These are phyloP conservation scores for Tetranychus truncatus DNA, from an alignment of 2,888 invertebrate species.

Conservation along the genomic window DNA sequence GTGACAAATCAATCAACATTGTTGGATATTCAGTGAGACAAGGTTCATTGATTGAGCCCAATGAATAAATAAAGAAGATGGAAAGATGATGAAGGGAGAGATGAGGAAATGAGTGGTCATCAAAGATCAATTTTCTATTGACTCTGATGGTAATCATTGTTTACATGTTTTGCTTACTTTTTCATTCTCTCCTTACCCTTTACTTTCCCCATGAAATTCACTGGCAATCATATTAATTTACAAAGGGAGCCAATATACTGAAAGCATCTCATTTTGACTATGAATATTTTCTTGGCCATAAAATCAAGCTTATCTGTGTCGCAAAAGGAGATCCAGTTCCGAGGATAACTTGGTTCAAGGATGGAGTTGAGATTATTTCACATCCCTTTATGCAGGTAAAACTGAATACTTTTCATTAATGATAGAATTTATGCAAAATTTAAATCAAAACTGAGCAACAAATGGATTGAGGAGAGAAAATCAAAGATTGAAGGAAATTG, in stretches of 20 bases:
- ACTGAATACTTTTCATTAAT: neutral
- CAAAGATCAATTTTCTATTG: neutral
- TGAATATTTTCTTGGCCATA: slow-evolving; percentile 80
- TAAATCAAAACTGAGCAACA: neutral
- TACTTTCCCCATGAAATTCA: neutral
- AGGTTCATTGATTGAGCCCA: neutral
- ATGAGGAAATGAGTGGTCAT: neutral
- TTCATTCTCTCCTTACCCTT: neutral
- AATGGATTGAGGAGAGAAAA: too few species aligned
- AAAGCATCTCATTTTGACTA: slow-evolving; percentile 77
- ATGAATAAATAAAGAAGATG: neutral
- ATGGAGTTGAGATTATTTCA: slow-evolving; percentile 74
- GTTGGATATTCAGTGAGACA: slow-evolving; percentile 3
- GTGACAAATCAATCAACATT: neutral
- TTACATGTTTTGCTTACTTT: neutral
- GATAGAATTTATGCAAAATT: neutral
- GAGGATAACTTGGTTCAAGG: slow-evolving; percentile 87
- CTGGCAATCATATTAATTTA: slow-evolving; percentile 3
- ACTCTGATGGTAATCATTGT: neutral
- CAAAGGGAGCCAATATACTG: slow-evolving; percentile 68
- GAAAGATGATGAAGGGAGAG: neutral
- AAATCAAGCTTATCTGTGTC: slow-evolving; percentile 76
- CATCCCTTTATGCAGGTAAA: slow-evolving; percentile 67
- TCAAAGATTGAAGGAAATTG: neutral
- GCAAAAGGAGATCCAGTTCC: slow-evolving; percentile 75